Evolutionary conservation across 2,888 invertebrate species (phyloP).

Genomic region (Terebella lapidaria): DNA sequence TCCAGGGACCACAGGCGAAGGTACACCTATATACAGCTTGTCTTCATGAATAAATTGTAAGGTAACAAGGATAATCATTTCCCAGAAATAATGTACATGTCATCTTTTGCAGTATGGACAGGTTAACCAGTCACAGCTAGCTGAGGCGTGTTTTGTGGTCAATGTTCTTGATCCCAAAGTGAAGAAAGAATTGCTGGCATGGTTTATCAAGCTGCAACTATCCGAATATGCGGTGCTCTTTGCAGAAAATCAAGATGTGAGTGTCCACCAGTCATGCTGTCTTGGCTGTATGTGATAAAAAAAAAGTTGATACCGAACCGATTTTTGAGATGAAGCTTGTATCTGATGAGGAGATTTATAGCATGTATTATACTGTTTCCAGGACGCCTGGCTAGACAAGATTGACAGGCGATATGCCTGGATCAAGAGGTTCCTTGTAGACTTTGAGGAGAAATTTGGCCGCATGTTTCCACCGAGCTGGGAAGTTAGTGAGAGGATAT

Average conservation of each 20-base stretch:
- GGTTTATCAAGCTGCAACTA: constrained; percentile 82
- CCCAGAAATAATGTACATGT: neutral
- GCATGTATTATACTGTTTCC: neutral
- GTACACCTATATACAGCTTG: constrained; percentile 28
- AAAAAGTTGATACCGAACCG: too few relatives aligned
- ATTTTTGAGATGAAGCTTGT: too few relatives aligned
- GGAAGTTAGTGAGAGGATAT: constrained; percentile 90
- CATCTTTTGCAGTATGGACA: constrained; percentile 49
- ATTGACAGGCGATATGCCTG: constrained; percentile 70
- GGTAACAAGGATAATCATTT: neutral
- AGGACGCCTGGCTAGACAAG: constrained; percentile 87
- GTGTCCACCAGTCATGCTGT: neutral
- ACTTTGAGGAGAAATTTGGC: constrained; percentile 87
- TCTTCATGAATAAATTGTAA: neutral
- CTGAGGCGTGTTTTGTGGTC: constrained; percentile 68
- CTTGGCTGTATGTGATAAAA: neutral
- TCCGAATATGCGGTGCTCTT: constrained; percentile 92
- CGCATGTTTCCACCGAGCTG: constrained; percentile 84
- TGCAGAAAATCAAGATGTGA: constrained; percentile 84
- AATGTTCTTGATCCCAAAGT: constrained; percentile 83
- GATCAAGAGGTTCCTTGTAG: constrained; percentile 88
- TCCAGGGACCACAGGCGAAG: constrained; percentile 60
- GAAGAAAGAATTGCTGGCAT: constrained; percentile 76
- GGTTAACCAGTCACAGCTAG: constrained; percentile 61
- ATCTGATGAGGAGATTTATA: too few relatives aligned